Evolutionary conservation across 2,888 invertebrate genomes (phyloP), one percentile per base, ranked within the genome.

Genomic region (Caenorhabditis uteleia): DNA sequence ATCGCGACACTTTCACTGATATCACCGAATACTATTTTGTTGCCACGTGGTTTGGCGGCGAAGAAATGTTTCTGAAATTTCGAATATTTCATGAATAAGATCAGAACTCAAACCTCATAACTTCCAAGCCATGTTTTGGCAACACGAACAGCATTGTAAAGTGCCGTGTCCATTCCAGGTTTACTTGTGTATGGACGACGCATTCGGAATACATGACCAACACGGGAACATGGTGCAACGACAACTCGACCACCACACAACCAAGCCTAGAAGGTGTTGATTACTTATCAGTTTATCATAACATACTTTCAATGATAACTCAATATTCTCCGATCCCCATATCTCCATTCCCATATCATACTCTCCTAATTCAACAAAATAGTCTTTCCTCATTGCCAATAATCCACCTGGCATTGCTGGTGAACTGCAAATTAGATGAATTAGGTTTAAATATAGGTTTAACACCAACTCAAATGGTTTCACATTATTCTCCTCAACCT

Each of bases 281-380:
- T 7, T 18, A 23, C 20, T 43, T 14, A 8, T 23, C 20, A 10
- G 25, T n/a, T n/a, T n/a, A n/a, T n/a, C n/a, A n/a, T n/a, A n/a
- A n/a, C 38, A 18, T 8, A 45, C 57, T 29, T 57, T 62, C 29
- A 65, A 18, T 2, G 65, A 65, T 3, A 65, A 27, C 16, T 65
- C 65, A 38, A 65, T 65, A 25, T 65, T 93, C 86, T 94, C 93
- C 46, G 91, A 93, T 48, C 97, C 98, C 97, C 97, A 98, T 82
- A 98, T 97, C 85, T 98, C 95, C 97, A 98, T 97, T 77, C 97
- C 97, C 86, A 94, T 90, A 85, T 98, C 98, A 85, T 98, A 98
- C 51, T 95, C 91, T 50, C 98, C 98, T 68, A 98, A 88, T 86
- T 95, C 91, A 86, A 95, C 93, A 88, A 98, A 98, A 86, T 94